Percentiles rank a stretch among this genome's conserved stretches.
phyloP scores from a whole-genome alignment of 2,888 invertebrate genomes.

The Drosophila austrosaltans region DNA sequence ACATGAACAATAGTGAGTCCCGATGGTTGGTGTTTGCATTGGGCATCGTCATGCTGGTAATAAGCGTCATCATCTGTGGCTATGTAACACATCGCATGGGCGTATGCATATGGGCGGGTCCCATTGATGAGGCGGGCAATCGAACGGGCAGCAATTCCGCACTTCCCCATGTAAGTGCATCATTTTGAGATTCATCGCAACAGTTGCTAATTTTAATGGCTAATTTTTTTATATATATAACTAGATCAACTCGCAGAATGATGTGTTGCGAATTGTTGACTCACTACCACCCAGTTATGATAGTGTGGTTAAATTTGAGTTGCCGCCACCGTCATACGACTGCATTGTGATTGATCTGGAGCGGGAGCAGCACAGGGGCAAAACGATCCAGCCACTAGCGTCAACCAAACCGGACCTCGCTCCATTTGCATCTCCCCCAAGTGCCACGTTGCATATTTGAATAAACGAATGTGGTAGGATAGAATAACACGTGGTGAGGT shows the following conservation, averaged over 20 bases:
- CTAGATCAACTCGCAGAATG: conserved; percentile 83
- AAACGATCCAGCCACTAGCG: conserved; percentile 70
- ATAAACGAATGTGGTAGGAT: background rate
- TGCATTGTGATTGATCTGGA: conserved; percentile 82
- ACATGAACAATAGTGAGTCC: conserved; percentile 81
- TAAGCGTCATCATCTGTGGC: conserved; percentile 83
- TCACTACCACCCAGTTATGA: conserved; percentile 84
- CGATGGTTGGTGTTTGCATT: conserved; percentile 83
- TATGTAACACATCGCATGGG: conserved; percentile 84
- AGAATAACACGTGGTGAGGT: background rate
- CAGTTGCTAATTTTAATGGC: no score
- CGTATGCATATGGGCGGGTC: conserved; percentile 83
- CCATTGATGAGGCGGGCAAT: conserved; percentile 81
- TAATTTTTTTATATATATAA: no score
- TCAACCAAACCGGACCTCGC: conserved; percentile 52
- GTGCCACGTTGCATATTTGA: conserved; percentile 74
- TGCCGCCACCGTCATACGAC: conserved; percentile 83
- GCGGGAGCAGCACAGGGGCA: conserved; percentile 54
- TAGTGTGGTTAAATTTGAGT: conserved; percentile 82
- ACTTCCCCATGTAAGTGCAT: conserved; percentile 72
- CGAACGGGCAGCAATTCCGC: conserved; percentile 50
- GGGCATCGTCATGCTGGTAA: conserved; percentile 83
- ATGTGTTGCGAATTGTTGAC: conserved; percentile 82
- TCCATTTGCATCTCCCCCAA: conserved; percentile 38
- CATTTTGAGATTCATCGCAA: background rate